A percentile compares a stretch with the other conserved stretches of the same genome.
Conservation (phyloP, 2,797 vertebrate genomes). For the Mallotus villosus region DNA sequence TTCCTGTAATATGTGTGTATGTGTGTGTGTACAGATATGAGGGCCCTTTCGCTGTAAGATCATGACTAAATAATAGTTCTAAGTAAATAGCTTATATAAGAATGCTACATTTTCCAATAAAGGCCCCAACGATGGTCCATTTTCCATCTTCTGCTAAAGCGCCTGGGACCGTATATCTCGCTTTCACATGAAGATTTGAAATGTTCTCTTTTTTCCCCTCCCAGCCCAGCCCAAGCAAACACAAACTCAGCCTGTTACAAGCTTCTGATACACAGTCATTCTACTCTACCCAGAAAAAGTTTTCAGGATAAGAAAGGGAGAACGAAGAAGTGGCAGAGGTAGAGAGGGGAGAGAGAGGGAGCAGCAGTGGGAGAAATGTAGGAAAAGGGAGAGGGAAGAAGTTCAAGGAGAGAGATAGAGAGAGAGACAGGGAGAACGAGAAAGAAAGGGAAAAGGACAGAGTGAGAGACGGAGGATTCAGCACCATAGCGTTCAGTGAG, state of each 20-base stretch:
- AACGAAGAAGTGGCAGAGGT: neutral
- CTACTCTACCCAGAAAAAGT: slow-evolving; percentile 6
- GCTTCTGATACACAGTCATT: slow-evolving; percentile 46
- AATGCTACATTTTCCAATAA: slow-evolving; percentile 44
- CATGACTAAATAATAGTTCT: slow-evolving; percentile 41
- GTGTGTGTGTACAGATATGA: slow-evolving; percentile 34
- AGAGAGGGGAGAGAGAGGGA: neutral
- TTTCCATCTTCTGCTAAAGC: slow-evolving; percentile 44
- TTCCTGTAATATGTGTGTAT: neutral
- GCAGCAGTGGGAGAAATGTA: too few species aligned
- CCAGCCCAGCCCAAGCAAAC: slow-evolving; percentile 53
- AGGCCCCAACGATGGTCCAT: slow-evolving; percentile 36
- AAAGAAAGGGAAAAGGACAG: neutral
- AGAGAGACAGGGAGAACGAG: neutral
- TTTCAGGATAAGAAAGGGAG: neutral
- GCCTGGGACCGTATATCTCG: slow-evolving; percentile 59
- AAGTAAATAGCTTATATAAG: slow-evolving; percentile 41
- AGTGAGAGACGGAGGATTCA: slow-evolving; percentile 2
- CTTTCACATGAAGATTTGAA: slow-evolving; percentile 36
- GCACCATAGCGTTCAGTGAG: neutral
- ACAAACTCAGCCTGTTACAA: slow-evolving; percentile 50
- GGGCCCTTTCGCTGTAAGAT: slow-evolving; percentile 33
- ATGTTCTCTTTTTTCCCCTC: slow-evolving; percentile 26
- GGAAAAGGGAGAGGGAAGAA: too few species aligned
- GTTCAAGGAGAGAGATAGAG: neutral